Evolutionary conservation across 2,797 vertebrate species (phyloP).

Genomic region (Malurus leucopterus): DNA sequence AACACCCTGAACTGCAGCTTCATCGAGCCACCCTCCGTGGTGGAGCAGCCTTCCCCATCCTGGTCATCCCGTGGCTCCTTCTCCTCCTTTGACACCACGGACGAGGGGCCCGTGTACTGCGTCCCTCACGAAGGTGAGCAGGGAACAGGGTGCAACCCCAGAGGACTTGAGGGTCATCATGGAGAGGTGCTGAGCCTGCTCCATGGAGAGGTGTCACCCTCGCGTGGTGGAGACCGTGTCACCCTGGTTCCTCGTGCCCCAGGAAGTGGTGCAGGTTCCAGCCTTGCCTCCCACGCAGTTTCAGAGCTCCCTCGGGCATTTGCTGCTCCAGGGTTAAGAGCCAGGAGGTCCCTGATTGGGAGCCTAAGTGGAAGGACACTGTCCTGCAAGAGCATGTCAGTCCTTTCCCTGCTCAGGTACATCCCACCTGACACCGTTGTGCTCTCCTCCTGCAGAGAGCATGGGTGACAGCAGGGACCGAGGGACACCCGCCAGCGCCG

Average conservation of each 20-base stretch:
- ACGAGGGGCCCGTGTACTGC: conserved; percentile 94
- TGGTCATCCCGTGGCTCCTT: conserved; percentile 97
- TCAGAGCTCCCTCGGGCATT: not conserved
- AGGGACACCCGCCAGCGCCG: conserved; percentile 58
- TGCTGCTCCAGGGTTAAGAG: not conserved
- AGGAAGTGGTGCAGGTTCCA: not conserved
- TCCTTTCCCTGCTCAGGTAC: not conserved
- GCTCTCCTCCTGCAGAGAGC: conserved; percentile 73
- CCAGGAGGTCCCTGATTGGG: not conserved
- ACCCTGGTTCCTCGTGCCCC: not conserved
- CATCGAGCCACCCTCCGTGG: conserved; percentile 89
- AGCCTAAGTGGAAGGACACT: not conserved
- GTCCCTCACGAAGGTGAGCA: conserved; percentile 94
- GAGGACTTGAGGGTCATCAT: not conserved
- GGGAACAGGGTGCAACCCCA: not conserved
- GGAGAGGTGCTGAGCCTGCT: not conserved
- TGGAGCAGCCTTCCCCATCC: conserved; percentile 89
- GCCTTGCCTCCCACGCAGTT: not conserved
- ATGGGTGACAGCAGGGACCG: conserved; percentile 78
- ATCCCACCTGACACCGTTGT: not conserved
- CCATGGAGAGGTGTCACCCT: not conserved
- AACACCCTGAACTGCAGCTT: conserved; percentile 97
- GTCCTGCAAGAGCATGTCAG: accelerated
- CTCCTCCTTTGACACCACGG: conserved; percentile 94
- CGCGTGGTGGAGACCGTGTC: accelerated